These are phyloP conservation scores for Archocentrus centrarchus DNA, from an alignment of 2,113 vertebrate species.

Conservation along the genomic window DNA sequence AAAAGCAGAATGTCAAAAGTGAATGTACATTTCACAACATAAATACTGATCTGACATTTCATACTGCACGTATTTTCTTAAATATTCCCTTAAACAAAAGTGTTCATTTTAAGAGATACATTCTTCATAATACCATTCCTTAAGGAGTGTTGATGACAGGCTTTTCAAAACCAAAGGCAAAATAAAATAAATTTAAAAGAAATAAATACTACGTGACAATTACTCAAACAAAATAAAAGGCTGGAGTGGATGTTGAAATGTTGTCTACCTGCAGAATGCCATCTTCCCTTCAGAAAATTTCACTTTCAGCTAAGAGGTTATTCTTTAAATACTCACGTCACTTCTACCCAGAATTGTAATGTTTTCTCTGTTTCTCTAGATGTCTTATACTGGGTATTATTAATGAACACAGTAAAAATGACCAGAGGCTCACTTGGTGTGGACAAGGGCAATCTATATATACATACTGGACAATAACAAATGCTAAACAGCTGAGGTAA, in stretches of 20 bases:
- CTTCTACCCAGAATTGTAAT: slow-evolving; percentile 3
- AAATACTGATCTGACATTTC: neutral
- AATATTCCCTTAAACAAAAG: slow-evolving; percentile 5
- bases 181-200: neutral
- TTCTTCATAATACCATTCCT: neutral
- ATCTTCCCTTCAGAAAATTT: slow-evolving; percentile 26
- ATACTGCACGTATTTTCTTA: neutral
- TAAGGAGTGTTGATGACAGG: slow-evolving; percentile 26
- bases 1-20: slow-evolving; percentile 14
- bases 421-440: slow-evolving; percentile 1
- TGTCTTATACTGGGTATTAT: neutral
- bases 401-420: neutral
- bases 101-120: neutral
- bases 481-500: neutral
- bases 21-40: slow-evolving; percentile 6
- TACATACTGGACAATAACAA: neutral
- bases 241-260: slow-evolving; percentile 26
- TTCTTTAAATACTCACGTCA: neutral
- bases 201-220: slow-evolving; percentile 25
- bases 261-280: neutral
- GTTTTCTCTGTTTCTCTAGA: neutral
- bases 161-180: slow-evolving; percentile 16
- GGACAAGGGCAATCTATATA: slow-evolving; percentile 13
- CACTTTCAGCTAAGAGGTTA: neutral
- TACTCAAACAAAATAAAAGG: neutral